Percentiles rank a stretch among this genome's conserved stretches.
Evolutionary conservation across 2,797 vertebrate genomes (phyloP).

Genomic region (Echeneis naucrates): DNA sequence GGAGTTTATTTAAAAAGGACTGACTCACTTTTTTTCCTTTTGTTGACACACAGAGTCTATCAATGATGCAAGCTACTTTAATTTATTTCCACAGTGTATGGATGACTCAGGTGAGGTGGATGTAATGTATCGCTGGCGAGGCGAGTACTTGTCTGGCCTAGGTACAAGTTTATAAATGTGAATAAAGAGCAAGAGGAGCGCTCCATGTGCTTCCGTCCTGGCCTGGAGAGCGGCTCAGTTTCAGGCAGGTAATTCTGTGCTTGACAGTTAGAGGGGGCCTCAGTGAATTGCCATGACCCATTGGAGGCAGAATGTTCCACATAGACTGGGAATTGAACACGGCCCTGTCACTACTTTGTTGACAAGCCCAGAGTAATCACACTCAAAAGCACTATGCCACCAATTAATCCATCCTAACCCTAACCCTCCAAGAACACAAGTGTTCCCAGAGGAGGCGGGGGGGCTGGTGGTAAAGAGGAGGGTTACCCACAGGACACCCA

Average conservation of each 20-base stretch:
- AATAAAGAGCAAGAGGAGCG: slow-evolving; percentile 16
- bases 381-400: slow-evolving; percentile 74
- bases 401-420: slow-evolving; percentile 87
- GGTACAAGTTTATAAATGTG: slow-evolving; percentile 14
- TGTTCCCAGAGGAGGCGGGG: slow-evolving; percentile 59
- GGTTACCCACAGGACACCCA: slow-evolving; percentile 81
- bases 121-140: not conserved
- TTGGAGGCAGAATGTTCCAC: slow-evolving; percentile 73
- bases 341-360: slow-evolving; percentile 77
- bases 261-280: slow-evolving; percentile 70
- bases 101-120: not conserved
- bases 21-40: too few relatives aligned
- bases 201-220: slow-evolving; percentile 1
- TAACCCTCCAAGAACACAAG: slow-evolving; percentile 76
- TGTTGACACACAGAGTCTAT: too few relatives aligned
- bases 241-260: slow-evolving; percentile 63
- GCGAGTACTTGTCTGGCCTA: not conserved
- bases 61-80: too few relatives aligned
- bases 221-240: slow-evolving; percentile 29
- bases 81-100: too few relatives aligned
- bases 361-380: slow-evolving; percentile 86
- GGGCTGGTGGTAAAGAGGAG: slow-evolving; percentile 68
- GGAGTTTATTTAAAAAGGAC: too few relatives aligned
- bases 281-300: slow-evolving; percentile 55
- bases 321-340: slow-evolving; percentile 79